These are phyloP conservation scores for Cyanoramphus novaezelandiae DNA, from an alignment of 2,113 vertebrate genomes.

Conservation along the genomic window DNA sequence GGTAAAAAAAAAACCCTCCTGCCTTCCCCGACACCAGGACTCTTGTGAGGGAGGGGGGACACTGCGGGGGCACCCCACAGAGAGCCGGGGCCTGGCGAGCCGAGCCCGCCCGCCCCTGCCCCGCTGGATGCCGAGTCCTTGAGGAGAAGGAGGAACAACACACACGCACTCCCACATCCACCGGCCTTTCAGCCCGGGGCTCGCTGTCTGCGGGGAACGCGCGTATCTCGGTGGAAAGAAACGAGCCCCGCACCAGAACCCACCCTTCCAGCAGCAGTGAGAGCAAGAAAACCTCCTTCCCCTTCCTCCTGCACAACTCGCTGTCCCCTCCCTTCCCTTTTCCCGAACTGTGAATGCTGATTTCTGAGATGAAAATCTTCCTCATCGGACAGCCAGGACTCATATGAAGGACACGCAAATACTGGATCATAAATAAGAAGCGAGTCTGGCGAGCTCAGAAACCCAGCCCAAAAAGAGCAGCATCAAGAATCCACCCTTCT, in stretches of 20 bases:
- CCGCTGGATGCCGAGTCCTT: constrained; percentile 26
- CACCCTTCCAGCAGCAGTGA: constrained; percentile 29
- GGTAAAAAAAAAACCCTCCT: constrained; percentile 50
- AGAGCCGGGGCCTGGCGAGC: constrained; percentile 21
- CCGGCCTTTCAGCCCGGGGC: not conserved
- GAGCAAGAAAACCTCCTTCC: constrained; percentile 63
- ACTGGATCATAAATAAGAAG: constrained; percentile 64
- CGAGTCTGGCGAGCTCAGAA: constrained; percentile 66
- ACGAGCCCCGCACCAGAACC: constrained; percentile 33
- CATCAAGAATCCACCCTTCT: constrained; percentile 72
- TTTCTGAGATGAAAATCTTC: constrained; percentile 67
- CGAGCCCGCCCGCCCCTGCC: not conserved
- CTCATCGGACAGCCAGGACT: constrained; percentile 59
- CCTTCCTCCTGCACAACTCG: constrained; percentile 52
- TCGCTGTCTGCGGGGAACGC: not conserved
- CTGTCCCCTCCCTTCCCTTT: constrained; percentile 41
- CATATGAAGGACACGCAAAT: constrained; percentile 59
- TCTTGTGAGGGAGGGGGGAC: constrained; percentile 33
- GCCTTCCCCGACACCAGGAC: constrained; percentile 38
- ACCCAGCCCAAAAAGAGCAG: constrained; percentile 66
- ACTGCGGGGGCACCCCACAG: constrained; percentile 29
- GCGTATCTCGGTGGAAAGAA: not conserved
- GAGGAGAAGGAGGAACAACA: not conserved
- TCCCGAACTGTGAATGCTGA: constrained; percentile 46
- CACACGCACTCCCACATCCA: not conserved